Evolutionary conservation across 92 coral and sea anemone genomes (phyloP).

Genomic region (Porites lobata): DNA sequence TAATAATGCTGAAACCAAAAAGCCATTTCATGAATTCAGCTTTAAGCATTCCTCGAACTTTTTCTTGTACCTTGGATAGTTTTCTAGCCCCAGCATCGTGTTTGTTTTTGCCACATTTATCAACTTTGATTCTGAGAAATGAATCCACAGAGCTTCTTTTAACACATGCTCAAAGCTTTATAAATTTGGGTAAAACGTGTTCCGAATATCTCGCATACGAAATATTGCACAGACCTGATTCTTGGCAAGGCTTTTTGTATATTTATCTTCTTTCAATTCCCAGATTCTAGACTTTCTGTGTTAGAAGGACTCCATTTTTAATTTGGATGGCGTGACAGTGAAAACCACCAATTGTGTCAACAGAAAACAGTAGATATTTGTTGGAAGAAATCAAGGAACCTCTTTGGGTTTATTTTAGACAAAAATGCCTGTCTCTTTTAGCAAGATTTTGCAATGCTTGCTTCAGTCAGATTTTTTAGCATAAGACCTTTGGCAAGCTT

Average conservation of each 20-base stretch:
- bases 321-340: too few species aligned
- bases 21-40: constrained; percentile 58
- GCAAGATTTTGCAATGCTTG: constrained; percentile 47
- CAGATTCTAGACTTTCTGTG: too few species aligned
- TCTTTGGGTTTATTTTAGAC: constrained; percentile 37
- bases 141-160: constrained; percentile 53
- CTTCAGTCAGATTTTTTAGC: constrained; percentile 48
- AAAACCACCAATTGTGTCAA: neutral
- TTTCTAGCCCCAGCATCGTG: constrained; percentile 34
- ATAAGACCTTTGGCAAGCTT: too few species aligned
- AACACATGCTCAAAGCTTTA: constrained; percentile 16
- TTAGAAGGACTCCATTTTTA: too few species aligned
- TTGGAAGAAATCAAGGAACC: neutral
- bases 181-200: too few species aligned
- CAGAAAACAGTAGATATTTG: too few species aligned
- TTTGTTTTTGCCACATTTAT: constrained; percentile 51
- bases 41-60: constrained; percentile 32
- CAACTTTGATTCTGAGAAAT: constrained; percentile 37
- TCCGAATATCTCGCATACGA: too few species aligned
- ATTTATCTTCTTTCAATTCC: too few species aligned
- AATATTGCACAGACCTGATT: too few species aligned
- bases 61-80: constrained; percentile 44
- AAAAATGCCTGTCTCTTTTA: constrained; percentile 15
- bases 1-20: constrained; percentile 36
- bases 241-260: too few species aligned